Conservation (phyloP, 2,113 vertebrate species). For the Phoenicopterus ruber region DNA sequence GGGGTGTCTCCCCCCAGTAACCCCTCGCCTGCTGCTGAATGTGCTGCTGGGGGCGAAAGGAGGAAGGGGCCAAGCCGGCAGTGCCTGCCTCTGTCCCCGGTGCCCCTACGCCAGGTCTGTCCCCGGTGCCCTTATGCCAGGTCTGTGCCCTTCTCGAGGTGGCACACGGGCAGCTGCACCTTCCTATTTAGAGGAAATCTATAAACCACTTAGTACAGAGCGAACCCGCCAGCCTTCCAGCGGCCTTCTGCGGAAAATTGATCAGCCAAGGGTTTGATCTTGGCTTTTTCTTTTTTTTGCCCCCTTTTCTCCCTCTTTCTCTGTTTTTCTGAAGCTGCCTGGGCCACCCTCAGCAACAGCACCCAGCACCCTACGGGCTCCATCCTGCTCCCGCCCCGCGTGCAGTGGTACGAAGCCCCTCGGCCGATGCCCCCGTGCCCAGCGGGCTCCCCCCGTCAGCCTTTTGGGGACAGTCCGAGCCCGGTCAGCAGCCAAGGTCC, state of each 20-base stretch:
- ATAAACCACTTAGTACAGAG: slow-evolving; percentile 36
- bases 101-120: accelerated
- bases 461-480: neutral
- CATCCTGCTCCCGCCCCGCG: neutral
- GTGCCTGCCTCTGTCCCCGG: neutral
- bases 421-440: accelerated
- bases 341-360: neutral
- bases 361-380: accelerated
- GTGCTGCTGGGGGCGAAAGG: neutral
- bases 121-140: neutral
- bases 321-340: neutral
- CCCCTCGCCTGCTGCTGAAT: neutral
- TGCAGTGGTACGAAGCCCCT: accelerated
- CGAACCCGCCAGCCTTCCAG: neutral
- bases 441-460: accelerated
- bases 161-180: neutral
- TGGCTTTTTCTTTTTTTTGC: accelerated
- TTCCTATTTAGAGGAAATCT: slow-evolving; percentile 41
- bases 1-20: neutral
- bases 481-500: neutral
- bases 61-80: neutral
- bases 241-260: neutral
- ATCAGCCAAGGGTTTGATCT: neutral
- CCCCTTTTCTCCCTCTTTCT: neutral
- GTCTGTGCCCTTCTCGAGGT: neutral